Evolutionary conservation across 2,888 invertebrate species (phyloP), one percentile per base, ranked within the genome.

Genomic region (Phaedon cochleariae): DNA sequence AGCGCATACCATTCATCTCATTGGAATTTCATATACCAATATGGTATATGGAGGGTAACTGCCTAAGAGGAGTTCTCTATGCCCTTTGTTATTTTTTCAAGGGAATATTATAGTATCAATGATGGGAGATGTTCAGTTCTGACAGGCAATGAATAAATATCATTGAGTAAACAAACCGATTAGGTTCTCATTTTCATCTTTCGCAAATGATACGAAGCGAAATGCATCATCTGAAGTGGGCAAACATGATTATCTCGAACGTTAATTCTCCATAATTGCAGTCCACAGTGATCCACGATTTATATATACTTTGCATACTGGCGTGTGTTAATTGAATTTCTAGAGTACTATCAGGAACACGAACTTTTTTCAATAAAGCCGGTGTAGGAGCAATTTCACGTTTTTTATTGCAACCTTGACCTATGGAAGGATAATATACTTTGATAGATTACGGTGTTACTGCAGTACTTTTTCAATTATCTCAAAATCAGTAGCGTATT

Each of bases 261-360:
- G 15, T 31, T 29, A 10, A 55, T 55, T 55, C 41, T 21, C 20
- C 41, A 12, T 21, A 20, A 55, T 55, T 21, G 22, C 18, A 17
- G 22, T 41, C 34, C 22, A 2, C 34, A 31, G 5, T 55, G 29
- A 34, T 31, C 53, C 10, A 6, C 34, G 53, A 34, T 53, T 52
- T 37, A 54, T 37, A 54, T 54, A 21, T 15, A 21, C 54, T 41
- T 41, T 15, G 12, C 41, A n/a, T 41, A 34, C 2, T n/a, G 10
- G 29, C 31, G 53, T 34, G 34, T 34, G 34, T 34, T 53, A 34
- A 53, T 53, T 53, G 18, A 15, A 53, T 53, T 53, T 53, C 53
- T 53, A 53, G 34, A 34, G 17, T 31, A 29, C 17, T 34, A 53
- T 34, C 34, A 12, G 34, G 31, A 7, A 31, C 12, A 34, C 20